Base-by-base conservation (phyloP, 2,888 invertebrate species). In the Lomographa bimaculata region DNA sequence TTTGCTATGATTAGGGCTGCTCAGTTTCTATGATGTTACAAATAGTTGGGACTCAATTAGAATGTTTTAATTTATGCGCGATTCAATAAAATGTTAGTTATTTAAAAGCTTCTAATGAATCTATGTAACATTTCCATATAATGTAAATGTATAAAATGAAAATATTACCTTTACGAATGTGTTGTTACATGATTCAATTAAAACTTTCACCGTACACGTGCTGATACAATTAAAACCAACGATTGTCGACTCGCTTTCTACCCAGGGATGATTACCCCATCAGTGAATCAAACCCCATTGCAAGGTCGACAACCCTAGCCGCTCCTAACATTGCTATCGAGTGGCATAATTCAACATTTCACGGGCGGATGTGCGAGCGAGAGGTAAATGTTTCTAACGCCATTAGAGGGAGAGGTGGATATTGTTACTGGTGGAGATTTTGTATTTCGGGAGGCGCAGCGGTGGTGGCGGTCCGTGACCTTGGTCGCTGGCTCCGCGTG, bases 1-100 rank as follows among this genome's bases (percentile, higher is more conserved):
- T 87, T 87, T 71, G 81, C 86, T 86, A 86, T 82, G 85, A 83
- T 84, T 84, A 86, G 83, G 86, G 87, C 64, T 85, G 85, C 52
- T 32, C 12, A 9, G 36, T 41, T 27, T 24, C 26, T 32, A 27
- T 27, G 20, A 24, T 14, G 14, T 14, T 3, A 14, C 14, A 3
- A 14, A 14, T 14, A 4, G 14, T 4, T 14, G 14, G 3, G 14
- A 14, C 14, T 14, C n/a, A n/a, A n/a, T n/a, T n/a, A n/a, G n/a
- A n/a, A n/a, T n/a, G n/a, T n/a, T n/a, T n/a, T n/a, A n/a, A n/a
- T n/a, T n/a, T n/a, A n/a, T n/a, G n/a, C n/a, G n/a, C n/a, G n/a
- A n/a, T n/a, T n/a, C n/a, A n/a, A n/a, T n/a, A n/a, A n/a, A n/a
- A n/a, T n/a, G n/a, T n/a, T n/a, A n/a, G n/a, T n/a, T n/a, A n/a